Base-by-base conservation (phyloP, 2,113 vertebrate genomes). In the Coreoperca whiteheadi region DNA sequence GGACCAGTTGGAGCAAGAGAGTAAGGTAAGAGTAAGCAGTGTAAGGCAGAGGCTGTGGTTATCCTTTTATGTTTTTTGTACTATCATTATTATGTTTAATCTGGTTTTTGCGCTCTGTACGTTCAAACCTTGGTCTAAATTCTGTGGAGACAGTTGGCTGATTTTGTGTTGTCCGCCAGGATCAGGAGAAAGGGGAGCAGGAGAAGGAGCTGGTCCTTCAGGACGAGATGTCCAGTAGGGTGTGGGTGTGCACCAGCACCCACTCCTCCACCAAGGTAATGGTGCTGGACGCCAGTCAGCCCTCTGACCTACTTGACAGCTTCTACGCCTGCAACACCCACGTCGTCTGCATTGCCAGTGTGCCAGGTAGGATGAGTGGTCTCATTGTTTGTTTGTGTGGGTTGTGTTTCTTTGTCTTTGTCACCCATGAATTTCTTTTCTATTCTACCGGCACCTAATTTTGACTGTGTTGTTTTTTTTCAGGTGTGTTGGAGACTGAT, bases 261-360 rank as follows among this genome's bases (percentile, higher is more conserved):
- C 93, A 98, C 90, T 97, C 97, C 46, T 98, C 98, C 82, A 99
- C 98, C 91, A 99, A 99, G 89, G 97, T 99, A 1, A 96, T 99
- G 57, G 97, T 99, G 87, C 95, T 99, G 32, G 98, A 99, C 23
- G 97, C 97, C 92, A 97, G 96, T 85, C 97, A 98, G 85, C 98
- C 98, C 1, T 96, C 97, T 51, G 97, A 97, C 0, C 93, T 98
- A 10, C 96, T 99, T 34, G 98, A 99, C 90, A 97, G 96, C 90
- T 99, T 99, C 93, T 99, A 98, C 0, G 97, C 98, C 86, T 99
- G 98, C 95, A 99, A 99, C 1, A 97, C 98, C 10, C 98, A 99
- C 0, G 96, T 99, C 0, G 96, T 99, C 21, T 99, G 98, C 86
- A 98, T 99, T 69, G 96, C 97, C 89, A 99, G 98, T 67, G 97